These are phyloP conservation scores for Sebastes aleutianus DNA, from an alignment of 2,797 vertebrate genomes.

Conservation along the genomic window DNA sequence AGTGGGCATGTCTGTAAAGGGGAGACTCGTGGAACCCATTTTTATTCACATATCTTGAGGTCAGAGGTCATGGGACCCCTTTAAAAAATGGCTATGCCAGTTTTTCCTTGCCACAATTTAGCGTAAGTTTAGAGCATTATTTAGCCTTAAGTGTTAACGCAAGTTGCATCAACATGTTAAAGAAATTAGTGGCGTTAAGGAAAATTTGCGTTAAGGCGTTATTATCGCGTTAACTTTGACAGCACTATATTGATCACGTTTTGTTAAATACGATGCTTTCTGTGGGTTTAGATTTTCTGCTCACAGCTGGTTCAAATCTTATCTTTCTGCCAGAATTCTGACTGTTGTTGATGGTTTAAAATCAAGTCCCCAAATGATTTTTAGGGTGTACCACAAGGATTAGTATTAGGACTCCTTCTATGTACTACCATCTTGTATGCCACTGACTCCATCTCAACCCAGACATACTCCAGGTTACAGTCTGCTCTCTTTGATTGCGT, in stretches of 20 bases:
- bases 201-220: too few relatives aligned
- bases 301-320: neutral
- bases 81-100: too few relatives aligned
- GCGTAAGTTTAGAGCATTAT: too few relatives aligned
- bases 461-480: neutral
- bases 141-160: too few relatives aligned
- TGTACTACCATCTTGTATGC: neutral
- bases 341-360: neutral
- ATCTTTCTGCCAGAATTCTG: neutral
- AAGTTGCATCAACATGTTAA: too few relatives aligned
- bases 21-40: too few relatives aligned
- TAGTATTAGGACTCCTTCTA: neutral
- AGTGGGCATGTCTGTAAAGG: too few relatives aligned
- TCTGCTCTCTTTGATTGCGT: neutral
- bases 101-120: too few relatives aligned
- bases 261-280: neutral
- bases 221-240: too few relatives aligned
- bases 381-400: neutral
- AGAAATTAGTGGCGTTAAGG: too few relatives aligned
- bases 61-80: too few relatives aligned
- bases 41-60: too few relatives aligned
- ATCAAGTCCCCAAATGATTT: neutral
- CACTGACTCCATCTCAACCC: neutral
- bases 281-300: neutral
- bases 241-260: neutral